phyloP scores from a whole-genome alignment of 2,113 vertebrate species.

The Rhinoderma darwinii region DNA sequence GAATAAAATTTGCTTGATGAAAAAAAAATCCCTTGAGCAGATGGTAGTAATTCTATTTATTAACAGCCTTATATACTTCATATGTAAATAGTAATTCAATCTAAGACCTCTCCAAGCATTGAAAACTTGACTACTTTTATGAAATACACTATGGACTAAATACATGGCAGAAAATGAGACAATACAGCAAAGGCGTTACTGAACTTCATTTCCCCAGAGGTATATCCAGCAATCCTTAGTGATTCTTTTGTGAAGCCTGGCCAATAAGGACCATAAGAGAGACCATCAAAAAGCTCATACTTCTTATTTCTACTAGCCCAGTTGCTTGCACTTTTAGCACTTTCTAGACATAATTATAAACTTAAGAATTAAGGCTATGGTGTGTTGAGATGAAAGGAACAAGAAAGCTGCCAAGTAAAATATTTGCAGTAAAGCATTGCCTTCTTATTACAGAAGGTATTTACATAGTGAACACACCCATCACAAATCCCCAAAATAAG shows the following conservation, averaged over 20 bases:
- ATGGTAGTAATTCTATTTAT: constrained; percentile 37
- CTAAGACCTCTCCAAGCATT: constrained; percentile 8
- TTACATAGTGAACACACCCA: too few species aligned
- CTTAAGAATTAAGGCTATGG: not conserved
- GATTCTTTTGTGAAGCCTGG: not conserved
- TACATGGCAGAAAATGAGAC: not conserved
- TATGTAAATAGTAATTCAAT: constrained; percentile 42
- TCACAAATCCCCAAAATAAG: not conserved
- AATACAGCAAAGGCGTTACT: not conserved
- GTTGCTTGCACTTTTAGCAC: not conserved
- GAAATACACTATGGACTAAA: not conserved
- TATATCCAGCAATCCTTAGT: not conserved
- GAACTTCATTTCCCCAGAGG: not conserved
- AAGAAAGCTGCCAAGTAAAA: not conserved
- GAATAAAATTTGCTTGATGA: constrained; percentile 21
- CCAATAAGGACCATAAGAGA: not conserved
- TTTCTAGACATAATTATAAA: not conserved
- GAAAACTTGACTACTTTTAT: not conserved
- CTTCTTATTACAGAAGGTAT: not conserved
- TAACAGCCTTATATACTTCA: constrained; percentile 9
- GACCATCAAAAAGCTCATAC: not conserved
- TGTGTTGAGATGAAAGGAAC: not conserved
- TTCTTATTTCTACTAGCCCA: not conserved
- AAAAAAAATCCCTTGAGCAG: constrained; percentile 40
- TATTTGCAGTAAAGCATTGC: not conserved